phyloP scores from a whole-genome alignment of 1,140 invertebrate species.

The Drosophila lini region DNA sequence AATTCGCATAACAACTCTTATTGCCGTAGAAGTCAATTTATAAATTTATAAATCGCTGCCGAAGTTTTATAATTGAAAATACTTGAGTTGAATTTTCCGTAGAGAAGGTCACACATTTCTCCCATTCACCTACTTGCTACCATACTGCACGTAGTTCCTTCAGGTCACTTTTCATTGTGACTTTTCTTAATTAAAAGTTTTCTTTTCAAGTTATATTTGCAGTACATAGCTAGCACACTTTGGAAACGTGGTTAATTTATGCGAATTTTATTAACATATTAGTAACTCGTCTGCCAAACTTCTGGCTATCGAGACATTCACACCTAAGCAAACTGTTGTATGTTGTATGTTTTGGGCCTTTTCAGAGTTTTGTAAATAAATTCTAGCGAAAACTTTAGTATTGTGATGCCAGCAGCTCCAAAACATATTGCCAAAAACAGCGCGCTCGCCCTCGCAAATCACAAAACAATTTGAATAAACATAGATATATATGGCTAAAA shows the following conservation, averaged over 20 bases:
- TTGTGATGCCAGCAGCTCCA: conserved; percentile 15
- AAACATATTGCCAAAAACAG: conserved; percentile 28
- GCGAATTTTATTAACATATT: conserved; percentile 48
- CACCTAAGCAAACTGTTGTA: conserved; percentile 7
- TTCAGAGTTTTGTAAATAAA: conserved; percentile 14
- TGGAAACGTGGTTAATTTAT: conserved; percentile 26
- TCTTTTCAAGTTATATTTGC: conserved; percentile 27
- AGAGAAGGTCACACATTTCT: background rate
- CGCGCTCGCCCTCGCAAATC: conserved; percentile 14
- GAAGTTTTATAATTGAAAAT: conserved; percentile 66
- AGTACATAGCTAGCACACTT: conserved; percentile 9
- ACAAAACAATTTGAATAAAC: conserved; percentile 51
- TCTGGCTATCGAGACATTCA: conserved; percentile 10
- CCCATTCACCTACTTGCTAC: conserved; percentile 8
- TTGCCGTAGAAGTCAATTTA: conserved; percentile 24
- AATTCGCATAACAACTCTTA: conserved; percentile 12
- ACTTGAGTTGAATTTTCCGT: conserved; percentile 28
- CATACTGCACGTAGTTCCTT: conserved; percentile 41
- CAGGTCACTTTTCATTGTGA: conserved; percentile 32
- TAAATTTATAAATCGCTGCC: conserved; percentile 21
- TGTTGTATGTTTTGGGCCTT: background rate
- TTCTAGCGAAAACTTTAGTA: conserved; percentile 27
- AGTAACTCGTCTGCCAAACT: conserved; percentile 35
- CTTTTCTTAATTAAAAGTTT: conserved; percentile 60
- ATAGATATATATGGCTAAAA: conserved; percentile 15